Evolutionary conservation across 1,140 invertebrate genomes (phyloP).

Genomic region (Macrostomum lignano): DNA sequence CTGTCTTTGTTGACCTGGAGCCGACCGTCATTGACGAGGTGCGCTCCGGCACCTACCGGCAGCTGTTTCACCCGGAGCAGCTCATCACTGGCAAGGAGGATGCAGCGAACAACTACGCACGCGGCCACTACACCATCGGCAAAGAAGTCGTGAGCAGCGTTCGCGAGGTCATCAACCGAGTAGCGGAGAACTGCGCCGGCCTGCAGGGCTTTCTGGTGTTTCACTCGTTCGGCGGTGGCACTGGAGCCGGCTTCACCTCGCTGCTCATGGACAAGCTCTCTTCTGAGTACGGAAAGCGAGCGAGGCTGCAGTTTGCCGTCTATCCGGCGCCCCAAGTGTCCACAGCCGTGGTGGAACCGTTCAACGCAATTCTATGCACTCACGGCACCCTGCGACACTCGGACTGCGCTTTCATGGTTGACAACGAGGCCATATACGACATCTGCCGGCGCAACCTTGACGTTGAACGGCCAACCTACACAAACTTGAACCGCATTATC

Average conservation of each 20-base stretch:
- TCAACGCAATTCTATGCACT: slow-evolving; percentile 13
- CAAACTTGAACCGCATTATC: slow-evolving; percentile 37
- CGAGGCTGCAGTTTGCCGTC: slow-evolving; percentile 12
- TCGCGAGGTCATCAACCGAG: slow-evolving; percentile 12
- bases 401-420: slow-evolving; percentile 21
- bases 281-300: slow-evolving; percentile 45
- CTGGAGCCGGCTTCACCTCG: slow-evolving; percentile 52
- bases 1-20: too few relatives aligned
- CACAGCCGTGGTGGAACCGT: slow-evolving; percentile 18
- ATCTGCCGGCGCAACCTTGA: slow-evolving; percentile 13
- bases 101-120: slow-evolving; percentile 32
- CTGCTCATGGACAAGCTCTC: slow-evolving; percentile 52
- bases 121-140: slow-evolving; percentile 34
- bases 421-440: slow-evolving; percentile 17
- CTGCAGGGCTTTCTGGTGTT: slow-evolving; percentile 13
- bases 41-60: slow-evolving; percentile 11
- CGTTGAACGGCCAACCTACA: slow-evolving; percentile 13
- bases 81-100: slow-evolving; percentile 17
- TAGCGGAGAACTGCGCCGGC: slow-evolving; percentile 11
- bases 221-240: slow-evolving; percentile 48
- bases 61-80: slow-evolving; percentile 22
- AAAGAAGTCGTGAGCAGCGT: slow-evolving; percentile 27
- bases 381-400: slow-evolving; percentile 18
- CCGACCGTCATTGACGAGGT: slow-evolving; percentile 34
- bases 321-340: slow-evolving; percentile 10